Conservation (phyloP, 2,888 invertebrate genomes). For the Myopa tessellatipennis region DNA sequence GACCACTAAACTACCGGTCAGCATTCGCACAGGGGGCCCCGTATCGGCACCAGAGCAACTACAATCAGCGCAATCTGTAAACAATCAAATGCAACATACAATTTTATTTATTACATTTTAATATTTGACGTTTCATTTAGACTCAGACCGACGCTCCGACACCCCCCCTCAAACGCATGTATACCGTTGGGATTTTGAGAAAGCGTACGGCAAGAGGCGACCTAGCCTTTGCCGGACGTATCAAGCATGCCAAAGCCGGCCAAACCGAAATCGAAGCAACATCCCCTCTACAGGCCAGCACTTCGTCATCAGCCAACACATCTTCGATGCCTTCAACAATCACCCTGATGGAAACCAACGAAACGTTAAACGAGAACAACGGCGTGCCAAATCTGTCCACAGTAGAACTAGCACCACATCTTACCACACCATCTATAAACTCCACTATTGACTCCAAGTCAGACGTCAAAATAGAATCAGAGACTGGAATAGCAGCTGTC, state of each 20-base stretch:
- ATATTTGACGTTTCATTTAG: slow-evolving; percentile 48
- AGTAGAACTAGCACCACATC: too few relatives aligned
- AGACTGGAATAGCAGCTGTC: slow-evolving; percentile 44
- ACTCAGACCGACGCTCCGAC: slow-evolving; percentile 66
- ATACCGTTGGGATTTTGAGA: slow-evolving; percentile 64
- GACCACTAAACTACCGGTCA: too few relatives aligned
- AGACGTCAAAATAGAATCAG: slow-evolving; percentile 55
- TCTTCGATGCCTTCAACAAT: slow-evolving; percentile 58
- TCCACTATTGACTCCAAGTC: slow-evolving; percentile 52
- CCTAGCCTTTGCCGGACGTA: slow-evolving; percentile 54
- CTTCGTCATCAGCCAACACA: slow-evolving; percentile 52
- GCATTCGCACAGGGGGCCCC: too few relatives aligned
- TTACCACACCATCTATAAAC: slow-evolving; percentile 55
- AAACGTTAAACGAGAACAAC: slow-evolving; percentile 44
- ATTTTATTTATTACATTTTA: slow-evolving; percentile 7
- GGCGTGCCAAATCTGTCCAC: slow-evolving; percentile 52
- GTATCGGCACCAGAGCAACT: too few relatives aligned
- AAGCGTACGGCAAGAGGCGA: slow-evolving; percentile 62
- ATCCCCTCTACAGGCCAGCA: slow-evolving; percentile 53
- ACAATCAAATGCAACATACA: slow-evolving; percentile 41
- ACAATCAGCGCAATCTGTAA: too few relatives aligned
- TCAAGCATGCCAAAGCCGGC: slow-evolving; percentile 66
- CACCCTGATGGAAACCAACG: slow-evolving; percentile 59
- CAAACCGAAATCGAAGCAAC: slow-evolving; percentile 68
- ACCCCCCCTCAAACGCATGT: slow-evolving; percentile 55